phyloP scores from a whole-genome alignment of 2,888 invertebrate species.

The Caenorhabditis becei region DNA sequence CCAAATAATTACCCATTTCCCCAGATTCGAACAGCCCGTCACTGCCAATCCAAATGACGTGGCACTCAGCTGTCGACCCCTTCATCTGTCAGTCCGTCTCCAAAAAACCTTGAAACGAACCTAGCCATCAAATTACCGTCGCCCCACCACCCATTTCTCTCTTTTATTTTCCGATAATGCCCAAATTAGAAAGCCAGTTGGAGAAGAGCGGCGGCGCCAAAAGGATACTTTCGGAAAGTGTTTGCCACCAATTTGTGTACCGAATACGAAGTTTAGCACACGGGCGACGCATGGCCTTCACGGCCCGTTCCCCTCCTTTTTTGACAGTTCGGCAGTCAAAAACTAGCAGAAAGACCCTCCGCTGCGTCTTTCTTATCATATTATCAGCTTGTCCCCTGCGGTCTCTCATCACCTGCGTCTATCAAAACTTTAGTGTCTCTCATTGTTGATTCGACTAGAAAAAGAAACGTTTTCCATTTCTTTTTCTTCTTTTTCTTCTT shows the following conservation, averaged over 20 bases:
- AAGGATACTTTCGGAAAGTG: conserved; percentile 25
- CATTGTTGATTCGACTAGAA: conserved; percentile 19
- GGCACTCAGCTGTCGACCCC: conserved; percentile 24
- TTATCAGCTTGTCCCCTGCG: conserved; percentile 43
- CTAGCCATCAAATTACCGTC: conserved; percentile 18
- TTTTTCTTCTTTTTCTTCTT: conserved; percentile 1
- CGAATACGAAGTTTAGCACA: neutral
- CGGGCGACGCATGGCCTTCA: conserved; percentile 4
- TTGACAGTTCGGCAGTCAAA: conserved; percentile 6
- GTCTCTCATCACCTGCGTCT: conserved; percentile 22
- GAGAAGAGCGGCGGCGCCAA: neutral
- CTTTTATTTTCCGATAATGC: conserved; percentile 8
- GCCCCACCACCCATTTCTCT: neutral
- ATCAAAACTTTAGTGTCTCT: neutral
- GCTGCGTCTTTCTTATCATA: conserved; percentile 30
- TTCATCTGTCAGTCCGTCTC: neutral
- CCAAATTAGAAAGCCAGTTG: conserved; percentile 18
- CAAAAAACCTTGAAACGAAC: conserved; percentile 11
- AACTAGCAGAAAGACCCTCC: neutral
- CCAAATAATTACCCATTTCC: neutral
- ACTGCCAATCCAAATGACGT: neutral
- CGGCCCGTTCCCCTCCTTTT: neutral
- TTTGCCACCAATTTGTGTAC: conserved; percentile 8
- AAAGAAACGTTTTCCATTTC: conserved; percentile 20
- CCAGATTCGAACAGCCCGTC: neutral